Evolutionary conservation across 2,113 vertebrate genomes (phyloP), one percentile per base, ranked within the genome.

Genomic region (Bettongia penicillata): DNA sequence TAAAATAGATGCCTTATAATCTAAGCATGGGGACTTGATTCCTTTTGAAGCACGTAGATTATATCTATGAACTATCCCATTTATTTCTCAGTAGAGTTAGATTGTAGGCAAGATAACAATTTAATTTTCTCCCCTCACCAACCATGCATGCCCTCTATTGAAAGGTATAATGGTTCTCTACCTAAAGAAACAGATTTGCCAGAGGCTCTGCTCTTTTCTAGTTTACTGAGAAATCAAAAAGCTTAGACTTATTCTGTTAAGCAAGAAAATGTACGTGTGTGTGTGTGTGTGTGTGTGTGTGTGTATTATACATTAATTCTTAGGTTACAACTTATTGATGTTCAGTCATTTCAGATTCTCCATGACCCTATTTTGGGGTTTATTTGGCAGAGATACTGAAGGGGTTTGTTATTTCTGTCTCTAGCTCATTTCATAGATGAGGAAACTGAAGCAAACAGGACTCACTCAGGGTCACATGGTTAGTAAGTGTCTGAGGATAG

Each of bases 171-270:
- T 84, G 94, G 26, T 47, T 90, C 31, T 92, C 77, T 92, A 37
- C 50, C 92, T 96, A 91, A 31, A 51, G 28, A 47, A 90, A 53
- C 37, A 48, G 7, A 0, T 26, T 53, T 92, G 89, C 47, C 51
- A 91, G 22, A 92, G 53, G 91, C 0, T 93, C 43, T 43, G 61
- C 4, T 77, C 61, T 77, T 7, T 43, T 84, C 31, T 94, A 10
- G 91, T 95, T 95, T 53, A 61, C 28, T 90, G 55, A 97, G 47
- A 91, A 52, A 55, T 12, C 89, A 52, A 89, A 97, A 94, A 68
- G 26, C 53, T 47, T 11, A 93, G 93, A 93, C 19, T 90, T 94
- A 89, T 37, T 90, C 48, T 77, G 23, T 95, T 95, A 50, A 93
- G 55, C 26, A 28, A 57, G 55, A 55, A 96, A 94, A n/a, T 68